These are phyloP conservation scores for Sebastes goodei DNA, from an alignment of 2,797 vertebrate genomes.

Conservation along the genomic window DNA sequence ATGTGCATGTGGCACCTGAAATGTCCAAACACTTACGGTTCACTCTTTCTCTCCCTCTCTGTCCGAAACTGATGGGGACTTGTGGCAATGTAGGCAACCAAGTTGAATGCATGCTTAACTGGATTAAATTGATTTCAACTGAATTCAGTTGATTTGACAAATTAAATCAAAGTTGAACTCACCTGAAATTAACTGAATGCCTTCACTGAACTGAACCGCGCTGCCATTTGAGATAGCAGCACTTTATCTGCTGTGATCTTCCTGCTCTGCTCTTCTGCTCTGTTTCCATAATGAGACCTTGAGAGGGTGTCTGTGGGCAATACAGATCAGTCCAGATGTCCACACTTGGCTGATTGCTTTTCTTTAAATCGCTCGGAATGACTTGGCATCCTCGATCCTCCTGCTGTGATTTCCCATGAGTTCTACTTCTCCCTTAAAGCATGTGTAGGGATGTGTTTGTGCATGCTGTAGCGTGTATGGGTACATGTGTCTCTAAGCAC, in stretches of 20 bases:
- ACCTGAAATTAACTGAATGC: not conserved
- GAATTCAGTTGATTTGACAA: not conserved
- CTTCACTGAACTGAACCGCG: not conserved
- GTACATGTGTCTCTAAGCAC: not conserved
- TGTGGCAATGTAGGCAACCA: not conserved
- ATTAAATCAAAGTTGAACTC: not conserved
- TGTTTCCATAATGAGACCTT: conserved; percentile 60
- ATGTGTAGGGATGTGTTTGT: not conserved
- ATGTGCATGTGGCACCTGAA: not conserved
- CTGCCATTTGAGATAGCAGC: not conserved
- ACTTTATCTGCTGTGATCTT: conserved; percentile 29
- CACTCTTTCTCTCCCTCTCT: not conserved
- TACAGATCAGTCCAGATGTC: conserved; percentile 52
- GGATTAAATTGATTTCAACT: not conserved
- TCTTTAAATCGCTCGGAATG: conserved; percentile 56
- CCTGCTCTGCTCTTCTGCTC: conserved; percentile 14
- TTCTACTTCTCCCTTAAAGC: conserved; percentile 21
- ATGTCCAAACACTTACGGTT: accelerated
- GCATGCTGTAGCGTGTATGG: not conserved
- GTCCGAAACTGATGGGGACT: not conserved
- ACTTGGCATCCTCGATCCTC: conserved; percentile 33
- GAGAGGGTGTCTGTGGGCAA: conserved; percentile 29
- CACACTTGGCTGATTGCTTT: conserved; percentile 61
- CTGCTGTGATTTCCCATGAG: conserved; percentile 65
- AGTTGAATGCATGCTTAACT: not conserved